A percentile compares a stretch with the other conserved stretches of the same genome.
Conservation (phyloP, 2,888 invertebrate species). For the Linnaemya vulpina region DNA sequence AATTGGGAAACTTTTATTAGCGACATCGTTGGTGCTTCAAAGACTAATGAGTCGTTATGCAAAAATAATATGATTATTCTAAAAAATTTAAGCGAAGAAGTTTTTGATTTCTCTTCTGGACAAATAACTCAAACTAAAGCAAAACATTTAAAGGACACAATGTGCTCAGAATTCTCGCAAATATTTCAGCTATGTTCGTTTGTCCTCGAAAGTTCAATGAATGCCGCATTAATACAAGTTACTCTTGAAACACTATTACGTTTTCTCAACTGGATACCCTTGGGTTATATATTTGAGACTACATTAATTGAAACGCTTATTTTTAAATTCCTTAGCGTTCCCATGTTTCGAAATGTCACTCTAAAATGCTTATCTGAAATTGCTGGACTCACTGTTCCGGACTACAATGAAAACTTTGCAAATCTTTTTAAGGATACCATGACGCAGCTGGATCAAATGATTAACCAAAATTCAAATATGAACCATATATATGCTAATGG, state of each 20-base stretch:
- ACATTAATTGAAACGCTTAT: constrained; percentile 96
- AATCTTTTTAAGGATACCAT: constrained; percentile 95
- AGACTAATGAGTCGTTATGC: constrained; percentile 99
- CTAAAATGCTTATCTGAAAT: constrained; percentile 99
- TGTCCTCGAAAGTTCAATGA: constrained; percentile 98
- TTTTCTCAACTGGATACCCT: constrained; percentile 99
- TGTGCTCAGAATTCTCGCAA: constrained; percentile 99
- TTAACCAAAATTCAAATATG: constrained; percentile 95
- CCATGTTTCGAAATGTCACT: constrained; percentile 98
- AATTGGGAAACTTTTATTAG: constrained; percentile 99
- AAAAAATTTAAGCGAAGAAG: constrained; percentile 98
- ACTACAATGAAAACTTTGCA: constrained; percentile 96
- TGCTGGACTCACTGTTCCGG: constrained; percentile 93
- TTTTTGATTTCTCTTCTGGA: constrained; percentile 99
- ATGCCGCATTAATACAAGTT: constrained; percentile 96
- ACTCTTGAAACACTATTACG: constrained; percentile 97
- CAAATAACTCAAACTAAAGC: constrained; percentile 99
- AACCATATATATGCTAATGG: constrained; percentile 96
- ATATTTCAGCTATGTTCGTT: constrained; percentile 99
- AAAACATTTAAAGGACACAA: constrained; percentile 99
- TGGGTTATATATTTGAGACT: constrained; percentile 99
- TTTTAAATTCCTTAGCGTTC: constrained; percentile 98
- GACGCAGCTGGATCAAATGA: constrained; percentile 95
- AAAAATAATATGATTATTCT: constrained; percentile 99
- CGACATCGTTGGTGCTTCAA: constrained; percentile 99